These are phyloP conservation scores for Cyrtorhinus lividipennis DNA, from an alignment of 1,140 invertebrate species.

Conservation along the genomic window DNA sequence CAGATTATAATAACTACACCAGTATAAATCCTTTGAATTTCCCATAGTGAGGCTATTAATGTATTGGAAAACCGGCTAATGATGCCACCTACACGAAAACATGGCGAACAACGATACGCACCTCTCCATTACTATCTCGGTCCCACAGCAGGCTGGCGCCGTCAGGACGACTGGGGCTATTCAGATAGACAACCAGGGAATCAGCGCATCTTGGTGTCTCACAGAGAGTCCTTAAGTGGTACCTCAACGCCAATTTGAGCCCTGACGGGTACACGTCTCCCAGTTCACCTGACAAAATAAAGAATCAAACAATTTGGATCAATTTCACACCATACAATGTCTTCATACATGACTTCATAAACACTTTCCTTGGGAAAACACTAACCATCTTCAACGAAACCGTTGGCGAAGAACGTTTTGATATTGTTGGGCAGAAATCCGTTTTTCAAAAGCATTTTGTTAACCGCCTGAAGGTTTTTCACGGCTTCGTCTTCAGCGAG, in stretches of 20 bases:
- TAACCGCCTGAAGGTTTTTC: conserved; percentile 31
- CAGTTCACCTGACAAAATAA: conserved; percentile 10
- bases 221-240: conserved; percentile 36
- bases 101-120: no score
- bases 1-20: no score
- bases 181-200: conserved; percentile 37
- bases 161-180: conserved; percentile 34
- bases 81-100: no score
- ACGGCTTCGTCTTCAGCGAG: conserved; percentile 29
- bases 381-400: conserved; percentile 25
- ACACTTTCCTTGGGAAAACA: no score
- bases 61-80: no score
- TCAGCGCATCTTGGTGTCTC: conserved; percentile 35
- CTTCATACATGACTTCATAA: no score
- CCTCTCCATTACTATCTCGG: conserved; percentile 35
- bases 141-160: conserved; percentile 39
- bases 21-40: no score
- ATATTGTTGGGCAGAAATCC: conserved; percentile 37
- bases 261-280: conserved; percentile 31
- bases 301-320: no score
- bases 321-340: no score
- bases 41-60: no score
- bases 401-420: conserved; percentile 40
- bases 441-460: conserved; percentile 33
- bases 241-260: conserved; percentile 35